These are phyloP conservation scores for Celastrina argiolus DNA, from an alignment of 2,888 invertebrate species.

Conservation along the genomic window DNA sequence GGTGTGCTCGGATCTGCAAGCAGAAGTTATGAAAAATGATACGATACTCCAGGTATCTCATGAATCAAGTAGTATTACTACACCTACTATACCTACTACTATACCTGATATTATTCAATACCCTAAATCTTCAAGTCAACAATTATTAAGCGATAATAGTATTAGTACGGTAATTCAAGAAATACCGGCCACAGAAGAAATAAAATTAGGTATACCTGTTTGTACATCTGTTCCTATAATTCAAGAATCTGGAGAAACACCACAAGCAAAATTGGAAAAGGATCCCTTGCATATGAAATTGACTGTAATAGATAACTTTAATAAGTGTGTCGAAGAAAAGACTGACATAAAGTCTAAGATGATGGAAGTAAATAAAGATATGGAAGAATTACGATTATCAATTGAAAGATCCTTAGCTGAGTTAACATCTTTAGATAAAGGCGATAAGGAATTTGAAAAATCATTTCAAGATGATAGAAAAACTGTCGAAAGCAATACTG, in stretches of 20 bases:
- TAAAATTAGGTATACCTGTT: constrained; percentile 39
- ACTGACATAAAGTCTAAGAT: constrained; percentile 66
- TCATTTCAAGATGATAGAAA: constrained; percentile 24
- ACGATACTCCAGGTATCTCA: constrained; percentile 44
- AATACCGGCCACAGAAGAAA: constrained; percentile 42
- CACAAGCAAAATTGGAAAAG: constrained; percentile 39
- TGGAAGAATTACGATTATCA: constrained; percentile 63
- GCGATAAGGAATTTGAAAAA: constrained; percentile 41
- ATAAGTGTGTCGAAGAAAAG: constrained; percentile 43
- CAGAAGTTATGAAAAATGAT: constrained; percentile 36
- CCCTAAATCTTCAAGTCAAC: constrained; percentile 57
- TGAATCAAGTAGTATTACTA: constrained; percentile 40
- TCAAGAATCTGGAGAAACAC: constrained; percentile 48
- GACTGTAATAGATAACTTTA: constrained; percentile 35
- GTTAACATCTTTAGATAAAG: constrained; percentile 55
- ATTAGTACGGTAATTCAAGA: constrained; percentile 61
- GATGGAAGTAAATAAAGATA: constrained; percentile 66
- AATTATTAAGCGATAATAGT: constrained; percentile 50
- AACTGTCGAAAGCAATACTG: background rate
- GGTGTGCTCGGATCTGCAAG: background rate
- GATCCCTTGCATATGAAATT: constrained; percentile 36
- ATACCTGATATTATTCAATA: constrained; percentile 55
- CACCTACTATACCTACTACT: constrained; percentile 48
- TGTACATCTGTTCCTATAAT: constrained; percentile 43
- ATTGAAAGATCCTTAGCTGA: constrained; percentile 68